Percentiles rank a stretch among this genome's conserved stretches.
Evolutionary conservation across 2,113 vertebrate genomes (phyloP).

Genomic region (Myrmophylax atrothorax): DNA sequence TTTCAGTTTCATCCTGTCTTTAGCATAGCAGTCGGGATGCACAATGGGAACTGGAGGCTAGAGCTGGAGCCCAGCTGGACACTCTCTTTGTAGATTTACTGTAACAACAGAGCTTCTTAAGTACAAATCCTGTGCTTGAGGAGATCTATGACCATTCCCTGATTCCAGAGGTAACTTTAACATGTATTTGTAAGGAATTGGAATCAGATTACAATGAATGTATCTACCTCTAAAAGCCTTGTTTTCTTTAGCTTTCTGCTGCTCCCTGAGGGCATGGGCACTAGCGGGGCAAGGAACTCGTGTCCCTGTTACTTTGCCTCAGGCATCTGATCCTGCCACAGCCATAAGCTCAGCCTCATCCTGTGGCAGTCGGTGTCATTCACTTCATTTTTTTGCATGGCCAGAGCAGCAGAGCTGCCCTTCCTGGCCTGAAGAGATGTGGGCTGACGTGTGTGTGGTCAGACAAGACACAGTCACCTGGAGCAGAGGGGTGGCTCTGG

Average conservation of each 20-base stretch:
- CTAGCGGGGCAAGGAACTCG: neutral
- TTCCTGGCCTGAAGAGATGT: neutral
- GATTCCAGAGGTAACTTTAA: neutral
- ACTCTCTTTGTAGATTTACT: neutral
- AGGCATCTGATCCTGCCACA: neutral
- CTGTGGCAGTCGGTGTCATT: neutral
- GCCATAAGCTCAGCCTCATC: neutral
- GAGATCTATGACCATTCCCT: neutral
- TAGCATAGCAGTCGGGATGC: neutral
- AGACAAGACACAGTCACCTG: rapidly evolving
- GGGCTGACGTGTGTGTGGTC: neutral
- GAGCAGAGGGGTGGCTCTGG: neutral
- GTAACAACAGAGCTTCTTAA: neutral
- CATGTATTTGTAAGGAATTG: neutral
- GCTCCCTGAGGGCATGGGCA: neutral
- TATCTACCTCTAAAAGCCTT: neutral
- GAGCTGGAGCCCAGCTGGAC: neutral
- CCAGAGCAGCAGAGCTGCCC: neutral
- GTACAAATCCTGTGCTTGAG: slow-evolving; percentile 1
- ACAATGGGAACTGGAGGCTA: neutral
- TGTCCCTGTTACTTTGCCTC: neutral
- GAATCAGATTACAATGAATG: neutral
- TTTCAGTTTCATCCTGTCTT: neutral
- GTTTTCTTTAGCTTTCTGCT: neutral
- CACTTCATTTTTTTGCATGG: neutral